A percentile compares a stretch with the other conserved stretches of the same genome.
phyloP scores from a whole-genome alignment of 2,888 invertebrate genomes.

The Psococerastis gibbosa region DNA sequence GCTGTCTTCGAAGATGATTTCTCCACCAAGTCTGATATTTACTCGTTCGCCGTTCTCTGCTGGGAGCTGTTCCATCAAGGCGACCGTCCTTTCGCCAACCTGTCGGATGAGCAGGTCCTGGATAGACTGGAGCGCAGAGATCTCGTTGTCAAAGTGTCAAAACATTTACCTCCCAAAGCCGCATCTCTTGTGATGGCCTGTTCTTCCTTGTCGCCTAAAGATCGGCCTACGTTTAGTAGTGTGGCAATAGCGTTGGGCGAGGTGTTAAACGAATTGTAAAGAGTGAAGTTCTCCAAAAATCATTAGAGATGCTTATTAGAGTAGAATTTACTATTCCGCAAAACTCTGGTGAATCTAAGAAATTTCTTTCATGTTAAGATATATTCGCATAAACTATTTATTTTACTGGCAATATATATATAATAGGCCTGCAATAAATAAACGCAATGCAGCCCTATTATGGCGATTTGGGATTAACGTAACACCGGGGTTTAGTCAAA shows the following conservation, averaged over 20 bases:
- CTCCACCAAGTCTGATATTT: slow-evolving; percentile 84
- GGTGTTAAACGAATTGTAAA: slow-evolving; percentile 18
- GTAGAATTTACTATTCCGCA: too few relatives aligned
- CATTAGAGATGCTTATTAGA: too few relatives aligned
- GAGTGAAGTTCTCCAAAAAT: not conserved
- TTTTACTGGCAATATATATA: too few relatives aligned
- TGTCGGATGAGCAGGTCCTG: slow-evolving; percentile 56
- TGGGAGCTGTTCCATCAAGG: slow-evolving; percentile 80
- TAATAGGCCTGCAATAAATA: too few relatives aligned
- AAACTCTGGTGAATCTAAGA: too few relatives aligned
- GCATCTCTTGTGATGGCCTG: slow-evolving; percentile 41
- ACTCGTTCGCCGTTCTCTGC: slow-evolving; percentile 70
- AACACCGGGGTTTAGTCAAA: too few relatives aligned
- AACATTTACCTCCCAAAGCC: slow-evolving; percentile 39
- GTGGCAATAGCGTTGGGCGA: slow-evolving; percentile 33
- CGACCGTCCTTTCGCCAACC: slow-evolving; percentile 52
- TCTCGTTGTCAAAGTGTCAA: slow-evolving; percentile 47
- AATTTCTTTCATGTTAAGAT: too few relatives aligned
- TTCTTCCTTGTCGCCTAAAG: slow-evolving; percentile 46
- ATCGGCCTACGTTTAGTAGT: slow-evolving; percentile 45
- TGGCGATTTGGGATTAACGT: too few relatives aligned
- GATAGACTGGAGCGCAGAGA: slow-evolving; percentile 40
- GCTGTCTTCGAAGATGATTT: slow-evolving; percentile 78
- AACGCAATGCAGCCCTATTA: too few relatives aligned
- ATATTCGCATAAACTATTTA: too few relatives aligned